These are phyloP conservation scores for Coelopa pilipes DNA, from an alignment of 2,888 invertebrate species.

Conservation along the genomic window DNA sequence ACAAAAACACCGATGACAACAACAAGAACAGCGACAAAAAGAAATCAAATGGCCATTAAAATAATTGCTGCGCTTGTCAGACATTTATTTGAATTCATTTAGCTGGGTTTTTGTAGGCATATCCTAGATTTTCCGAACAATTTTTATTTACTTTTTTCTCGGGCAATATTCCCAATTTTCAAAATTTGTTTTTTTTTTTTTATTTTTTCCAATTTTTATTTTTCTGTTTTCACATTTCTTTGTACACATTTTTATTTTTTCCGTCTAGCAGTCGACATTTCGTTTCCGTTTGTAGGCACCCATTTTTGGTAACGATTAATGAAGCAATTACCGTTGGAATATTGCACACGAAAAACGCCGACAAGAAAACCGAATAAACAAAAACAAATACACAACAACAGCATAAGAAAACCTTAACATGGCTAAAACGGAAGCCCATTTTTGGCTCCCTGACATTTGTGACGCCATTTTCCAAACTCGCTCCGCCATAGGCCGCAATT, in stretches of 20 bases:
- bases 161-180: too few relatives aligned
- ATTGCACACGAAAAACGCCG: constrained; percentile 1
- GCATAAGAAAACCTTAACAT: background rate
- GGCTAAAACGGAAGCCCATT: constrained; percentile 35
- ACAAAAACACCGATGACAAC: constrained; percentile 9
- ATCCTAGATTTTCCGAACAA: too few relatives aligned
- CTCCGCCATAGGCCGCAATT: background rate
- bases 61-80: constrained; percentile 36
- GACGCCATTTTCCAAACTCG: constrained; percentile 13
- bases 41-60: constrained; percentile 33
- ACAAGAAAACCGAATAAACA: background rate
- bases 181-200: background rate
- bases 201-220: too few relatives aligned
- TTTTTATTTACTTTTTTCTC: too few relatives aligned
- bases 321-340: constrained; percentile 37
- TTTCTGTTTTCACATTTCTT: too few relatives aligned
- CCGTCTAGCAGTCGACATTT: background rate
- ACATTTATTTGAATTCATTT: constrained; percentile 20
- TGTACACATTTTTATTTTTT: background rate
- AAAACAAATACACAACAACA: background rate
- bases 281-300: constrained; percentile 11
- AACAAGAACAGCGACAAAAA: background rate
- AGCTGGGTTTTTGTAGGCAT: too few relatives aligned
- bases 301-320: constrained; percentile 40
- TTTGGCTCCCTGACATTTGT: constrained; percentile 24